These are phyloP conservation scores for Telmatochromis brachygnathus DNA, from an alignment of 2,113 vertebrate genomes.

Conservation along the genomic window DNA sequence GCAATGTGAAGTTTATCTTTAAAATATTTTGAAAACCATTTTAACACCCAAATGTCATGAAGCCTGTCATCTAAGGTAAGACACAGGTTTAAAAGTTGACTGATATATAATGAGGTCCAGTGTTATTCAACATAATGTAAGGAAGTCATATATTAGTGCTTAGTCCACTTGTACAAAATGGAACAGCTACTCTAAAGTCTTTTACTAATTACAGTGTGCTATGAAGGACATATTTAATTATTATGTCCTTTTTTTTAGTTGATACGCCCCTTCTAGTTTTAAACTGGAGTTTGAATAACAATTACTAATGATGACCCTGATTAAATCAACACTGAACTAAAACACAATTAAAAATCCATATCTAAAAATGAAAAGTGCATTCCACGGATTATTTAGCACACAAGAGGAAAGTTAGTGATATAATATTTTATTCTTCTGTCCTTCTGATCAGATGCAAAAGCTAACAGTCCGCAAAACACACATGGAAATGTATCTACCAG, in stretches of 20 bases:
- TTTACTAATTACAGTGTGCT: not conserved
- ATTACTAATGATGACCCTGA: not conserved
- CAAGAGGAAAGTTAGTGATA: not conserved
- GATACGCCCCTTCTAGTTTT: not conserved
- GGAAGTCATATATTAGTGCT: not conserved
- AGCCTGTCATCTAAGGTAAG: not conserved
- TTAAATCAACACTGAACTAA: not conserved
- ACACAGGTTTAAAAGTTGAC: not conserved
- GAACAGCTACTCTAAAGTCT: not conserved
- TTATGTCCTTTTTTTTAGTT: not conserved
- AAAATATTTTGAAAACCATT: not conserved
- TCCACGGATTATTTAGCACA: not conserved
- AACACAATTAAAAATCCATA: not conserved
- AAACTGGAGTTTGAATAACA: not conserved
- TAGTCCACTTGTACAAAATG: not conserved
- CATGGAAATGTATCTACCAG: conserved; percentile 69
- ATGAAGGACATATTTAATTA: not conserved
- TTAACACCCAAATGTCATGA: not conserved
- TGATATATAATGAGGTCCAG: not conserved
- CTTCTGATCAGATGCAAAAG: conserved; percentile 65
- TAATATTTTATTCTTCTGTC: not conserved
- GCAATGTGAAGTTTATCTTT: not conserved
- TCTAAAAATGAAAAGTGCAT: not conserved
- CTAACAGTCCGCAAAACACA: conserved; percentile 19
- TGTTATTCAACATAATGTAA: not conserved